Conservation (phyloP, 1,140 invertebrate species). For the Drosophila chauvacae region DNA sequence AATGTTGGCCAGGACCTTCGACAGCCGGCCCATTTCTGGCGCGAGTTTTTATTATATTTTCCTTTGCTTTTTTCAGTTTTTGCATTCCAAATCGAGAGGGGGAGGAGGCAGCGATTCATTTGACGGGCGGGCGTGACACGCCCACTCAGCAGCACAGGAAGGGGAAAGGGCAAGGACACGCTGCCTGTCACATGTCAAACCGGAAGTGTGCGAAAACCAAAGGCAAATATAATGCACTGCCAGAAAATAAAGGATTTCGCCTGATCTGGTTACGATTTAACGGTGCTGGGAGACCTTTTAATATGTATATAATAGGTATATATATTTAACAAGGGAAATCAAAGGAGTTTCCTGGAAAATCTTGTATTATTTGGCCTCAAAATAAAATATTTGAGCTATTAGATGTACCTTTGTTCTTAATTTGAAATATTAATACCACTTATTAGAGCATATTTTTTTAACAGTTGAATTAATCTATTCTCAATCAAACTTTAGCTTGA, state of each 20-base stretch:
- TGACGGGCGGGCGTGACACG: conserved; percentile 70
- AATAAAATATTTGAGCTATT: background rate
- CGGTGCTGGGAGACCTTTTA: background rate
- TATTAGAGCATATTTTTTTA: background rate
- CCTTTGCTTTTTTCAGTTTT: conserved; percentile 30
- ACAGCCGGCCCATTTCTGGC: conserved; percentile 75
- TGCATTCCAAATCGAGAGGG: conserved; percentile 20
- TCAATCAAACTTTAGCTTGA: background rate
- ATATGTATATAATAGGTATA: too few species aligned
- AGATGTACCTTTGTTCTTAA: background rate
- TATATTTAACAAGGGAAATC: background rate
- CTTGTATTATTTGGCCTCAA: too few species aligned
- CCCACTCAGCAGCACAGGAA: conserved; percentile 44
- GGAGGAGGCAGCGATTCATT: conserved; percentile 71
- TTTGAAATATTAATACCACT: background rate
- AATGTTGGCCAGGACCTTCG: conserved; percentile 34
- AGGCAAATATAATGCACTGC: conserved; percentile 45
- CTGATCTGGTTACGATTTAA: background rate
- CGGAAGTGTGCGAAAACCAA: conserved; percentile 78
- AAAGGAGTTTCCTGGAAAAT: background rate
- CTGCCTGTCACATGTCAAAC: conserved; percentile 83
- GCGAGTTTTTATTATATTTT: conserved; percentile 58
- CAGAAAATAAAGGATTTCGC: background rate
- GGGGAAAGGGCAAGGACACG: conserved; percentile 43
- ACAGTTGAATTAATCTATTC: background rate